Conservation (phyloP, 2,888 invertebrate species). For the Tiphia femorata region DNA sequence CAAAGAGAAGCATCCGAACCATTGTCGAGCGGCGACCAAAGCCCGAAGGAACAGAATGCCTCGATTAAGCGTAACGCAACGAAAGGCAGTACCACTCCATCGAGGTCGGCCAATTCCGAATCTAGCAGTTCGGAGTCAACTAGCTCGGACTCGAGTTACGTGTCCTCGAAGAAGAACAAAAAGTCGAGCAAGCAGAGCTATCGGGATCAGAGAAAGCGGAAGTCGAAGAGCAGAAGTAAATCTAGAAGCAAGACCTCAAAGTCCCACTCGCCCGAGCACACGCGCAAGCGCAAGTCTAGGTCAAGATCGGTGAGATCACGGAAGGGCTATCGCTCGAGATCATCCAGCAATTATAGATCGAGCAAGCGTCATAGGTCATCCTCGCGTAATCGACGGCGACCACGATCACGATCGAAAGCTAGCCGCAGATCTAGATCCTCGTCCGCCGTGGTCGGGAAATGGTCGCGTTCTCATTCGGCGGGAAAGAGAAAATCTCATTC, state of each 20-base stretch:
- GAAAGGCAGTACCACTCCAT: conserved; percentile 46
- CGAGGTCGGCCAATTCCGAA: conserved; percentile 48
- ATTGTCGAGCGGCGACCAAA: conserved; percentile 60
- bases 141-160: conserved; percentile 49
- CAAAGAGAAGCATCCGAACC: conserved; percentile 64
- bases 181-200: conserved; percentile 36
- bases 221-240: conserved; percentile 50
- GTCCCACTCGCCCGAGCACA: conserved; percentile 43
- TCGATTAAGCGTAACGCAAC: conserved; percentile 37
- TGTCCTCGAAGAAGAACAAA: conserved; percentile 40
- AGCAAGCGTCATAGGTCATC: conserved; percentile 46
- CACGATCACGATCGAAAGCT: conserved; percentile 46
- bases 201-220: conserved; percentile 44
- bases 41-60: conserved; percentile 52
- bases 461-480: conserved; percentile 56
- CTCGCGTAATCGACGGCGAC: conserved; percentile 51
- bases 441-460: conserved; percentile 41
- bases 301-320: conserved; percentile 45
- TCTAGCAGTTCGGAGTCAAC: conserved; percentile 44
- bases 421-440: conserved; percentile 46
- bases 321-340: conserved; percentile 55
- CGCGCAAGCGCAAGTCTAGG: conserved; percentile 43
- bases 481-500: conserved; percentile 53
- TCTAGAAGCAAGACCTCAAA: conserved; percentile 44
- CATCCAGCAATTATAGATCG: conserved; percentile 54